These are phyloP conservation scores for Botia almorhae DNA, from an alignment of 2,797 vertebrate species.

Conservation along the genomic window DNA sequence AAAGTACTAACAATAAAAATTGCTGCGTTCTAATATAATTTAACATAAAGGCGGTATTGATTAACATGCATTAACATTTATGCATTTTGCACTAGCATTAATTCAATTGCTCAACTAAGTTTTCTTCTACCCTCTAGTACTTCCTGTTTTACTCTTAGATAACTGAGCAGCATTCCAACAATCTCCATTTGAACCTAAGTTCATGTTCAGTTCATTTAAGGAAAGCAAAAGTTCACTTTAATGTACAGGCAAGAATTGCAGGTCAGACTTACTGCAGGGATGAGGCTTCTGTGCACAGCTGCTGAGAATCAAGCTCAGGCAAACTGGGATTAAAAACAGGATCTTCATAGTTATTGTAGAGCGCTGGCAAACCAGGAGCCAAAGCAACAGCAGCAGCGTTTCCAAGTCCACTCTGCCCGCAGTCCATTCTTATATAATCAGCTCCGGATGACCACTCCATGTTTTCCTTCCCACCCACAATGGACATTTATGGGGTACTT, in stretches of 20 bases:
- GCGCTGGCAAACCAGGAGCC: constrained; percentile 9
- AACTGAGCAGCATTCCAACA: neutral
- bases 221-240: neutral
- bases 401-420: neutral
- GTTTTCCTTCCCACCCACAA: constrained; percentile 19
- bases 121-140: neutral
- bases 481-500: constrained; percentile 6
- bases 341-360: constrained; percentile 51
- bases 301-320: constrained; percentile 44
- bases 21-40: too few relatives aligned
- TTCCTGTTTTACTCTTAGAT: neutral
- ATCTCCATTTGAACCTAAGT: neutral
- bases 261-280: constrained; percentile 62
- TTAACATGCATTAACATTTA: too few relatives aligned
- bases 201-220: neutral
- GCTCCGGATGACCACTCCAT: constrained; percentile 14
- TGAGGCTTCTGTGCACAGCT: constrained; percentile 52
- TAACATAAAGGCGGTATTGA: too few relatives aligned
- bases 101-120: neutral
- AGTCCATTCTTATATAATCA: constrained; percentile 26
- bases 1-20: too few relatives aligned
- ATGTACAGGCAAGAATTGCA: neutral
- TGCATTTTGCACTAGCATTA: too few relatives aligned
- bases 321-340: constrained; percentile 37
- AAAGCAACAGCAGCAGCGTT: neutral